Percentiles rank a stretch among this genome's conserved stretches.
Conservation (phyloP, 2,888 invertebrate genomes). For the Liopterus haemorrhoidalis region DNA sequence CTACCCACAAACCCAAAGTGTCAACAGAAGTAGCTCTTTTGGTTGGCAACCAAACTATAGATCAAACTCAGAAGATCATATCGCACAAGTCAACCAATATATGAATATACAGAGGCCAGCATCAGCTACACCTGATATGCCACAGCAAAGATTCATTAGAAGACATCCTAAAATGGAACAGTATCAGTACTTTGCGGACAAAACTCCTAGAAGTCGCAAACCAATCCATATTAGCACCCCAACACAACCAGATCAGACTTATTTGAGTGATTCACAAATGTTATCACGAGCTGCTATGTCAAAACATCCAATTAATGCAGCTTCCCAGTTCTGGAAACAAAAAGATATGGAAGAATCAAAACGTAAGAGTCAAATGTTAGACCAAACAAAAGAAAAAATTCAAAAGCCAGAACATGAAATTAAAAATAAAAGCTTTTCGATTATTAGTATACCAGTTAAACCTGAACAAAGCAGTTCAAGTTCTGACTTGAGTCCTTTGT, state of each 20-base stretch:
- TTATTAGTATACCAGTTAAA: conserved; percentile 19
- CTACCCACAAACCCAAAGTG: conserved; percentile 1
- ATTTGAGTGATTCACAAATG: conserved; percentile 51
- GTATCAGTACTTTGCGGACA: conserved; percentile 65
- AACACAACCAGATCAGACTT: conserved; percentile 40
- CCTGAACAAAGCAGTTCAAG: conserved; percentile 14
- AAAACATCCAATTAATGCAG: conserved; percentile 45
- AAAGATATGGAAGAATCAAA: conserved; percentile 50
- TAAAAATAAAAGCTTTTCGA: conserved; percentile 15
- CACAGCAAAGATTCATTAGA: conserved; percentile 33
- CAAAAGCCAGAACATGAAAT: conserved; percentile 2
- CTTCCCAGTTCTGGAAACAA: conserved; percentile 60
- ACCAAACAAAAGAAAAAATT: conserved; percentile 7
- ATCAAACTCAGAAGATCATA: conserved; percentile 44
- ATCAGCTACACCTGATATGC: conserved; percentile 42
- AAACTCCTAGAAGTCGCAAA: conserved; percentile 64
- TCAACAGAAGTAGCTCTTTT: conserved; percentile 32
- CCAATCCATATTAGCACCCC: conserved; percentile 61
- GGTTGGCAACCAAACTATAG: conserved; percentile 37
- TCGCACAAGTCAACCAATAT: conserved; percentile 30
- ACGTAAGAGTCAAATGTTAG: conserved; percentile 16
- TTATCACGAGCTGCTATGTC: conserved; percentile 36
- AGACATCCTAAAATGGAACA: conserved; percentile 34
- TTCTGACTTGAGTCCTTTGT: conserved; percentile 16
- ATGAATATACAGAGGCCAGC: conserved; percentile 39